Conservation (phyloP, 2,113 vertebrate species). For the Odocoileus hemionus region DNA sequence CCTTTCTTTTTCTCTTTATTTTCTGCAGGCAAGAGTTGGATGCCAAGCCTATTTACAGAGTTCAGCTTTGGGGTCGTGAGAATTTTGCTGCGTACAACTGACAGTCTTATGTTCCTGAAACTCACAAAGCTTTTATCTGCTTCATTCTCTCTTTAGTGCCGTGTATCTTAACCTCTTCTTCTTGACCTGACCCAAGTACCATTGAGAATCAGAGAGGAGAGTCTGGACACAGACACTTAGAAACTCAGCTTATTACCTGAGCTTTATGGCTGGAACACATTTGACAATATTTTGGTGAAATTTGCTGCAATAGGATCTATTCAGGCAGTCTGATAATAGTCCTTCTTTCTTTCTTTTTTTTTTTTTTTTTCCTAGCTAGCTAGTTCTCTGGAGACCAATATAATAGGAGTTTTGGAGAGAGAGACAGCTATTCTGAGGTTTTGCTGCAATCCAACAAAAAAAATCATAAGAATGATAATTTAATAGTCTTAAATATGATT, state of each 20-base stretch:
- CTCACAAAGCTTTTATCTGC: slow-evolving; percentile 44
- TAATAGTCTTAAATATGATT: background rate
- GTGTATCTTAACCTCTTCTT: background rate
- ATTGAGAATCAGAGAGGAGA: background rate
- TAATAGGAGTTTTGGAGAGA: background rate
- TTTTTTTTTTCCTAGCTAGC: background rate
- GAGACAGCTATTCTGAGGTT: accelerated
- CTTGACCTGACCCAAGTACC: background rate
- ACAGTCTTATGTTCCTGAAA: background rate
- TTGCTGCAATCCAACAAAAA: background rate
- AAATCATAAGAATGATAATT: background rate
- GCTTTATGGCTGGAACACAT: background rate
- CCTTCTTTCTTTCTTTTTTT: background rate
- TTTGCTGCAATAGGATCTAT: background rate
- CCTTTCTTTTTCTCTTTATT: slow-evolving; percentile 39
- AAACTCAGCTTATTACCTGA: background rate
- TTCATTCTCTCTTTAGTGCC: slow-evolving; percentile 7
- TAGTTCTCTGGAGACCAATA: background rate
- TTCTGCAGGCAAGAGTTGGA: slow-evolving; percentile 63
- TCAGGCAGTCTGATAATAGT: background rate
- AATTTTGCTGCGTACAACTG: slow-evolving; percentile 61
- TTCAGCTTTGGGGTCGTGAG: slow-evolving; percentile 78
- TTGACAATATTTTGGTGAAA: background rate
- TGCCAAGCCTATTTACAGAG: slow-evolving; percentile 80
- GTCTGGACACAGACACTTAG: background rate